Percentiles rank a stretch among this genome's conserved stretches.
These are phyloP conservation scores for Eristalis tenax DNA, from an alignment of 2,888 invertebrate species.

Conservation along the genomic window DNA sequence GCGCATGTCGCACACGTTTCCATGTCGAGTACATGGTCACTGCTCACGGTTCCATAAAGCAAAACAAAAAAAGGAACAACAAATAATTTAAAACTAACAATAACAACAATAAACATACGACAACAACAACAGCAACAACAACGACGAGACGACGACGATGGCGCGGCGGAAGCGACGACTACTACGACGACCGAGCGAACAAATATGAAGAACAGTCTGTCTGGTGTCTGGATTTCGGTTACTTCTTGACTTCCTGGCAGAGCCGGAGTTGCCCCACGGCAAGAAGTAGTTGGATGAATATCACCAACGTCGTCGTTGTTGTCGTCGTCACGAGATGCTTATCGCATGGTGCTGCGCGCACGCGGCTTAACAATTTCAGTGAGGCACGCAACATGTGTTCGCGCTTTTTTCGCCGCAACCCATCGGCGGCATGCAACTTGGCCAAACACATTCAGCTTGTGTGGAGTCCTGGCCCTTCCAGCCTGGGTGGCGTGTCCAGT, in stretches of 20 bases:
- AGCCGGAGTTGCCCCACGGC: slow-evolving; percentile 18
- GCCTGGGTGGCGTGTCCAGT: slow-evolving; percentile 68
- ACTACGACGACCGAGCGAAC: background rate
- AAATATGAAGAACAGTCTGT: slow-evolving; percentile 62
- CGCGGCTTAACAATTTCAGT: slow-evolving; percentile 68
- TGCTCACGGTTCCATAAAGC: slow-evolving; percentile 58
- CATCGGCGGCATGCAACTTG: background rate
- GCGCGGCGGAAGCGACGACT: background rate
- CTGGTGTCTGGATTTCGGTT: slow-evolving; percentile 69
- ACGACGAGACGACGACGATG: background rate
- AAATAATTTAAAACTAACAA: background rate
- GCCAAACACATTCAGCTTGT: background rate
- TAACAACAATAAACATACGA: background rate
- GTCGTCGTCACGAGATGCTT: slow-evolving; percentile 66
- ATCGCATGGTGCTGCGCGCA: slow-evolving; percentile 68
- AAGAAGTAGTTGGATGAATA: slow-evolving; percentile 51
- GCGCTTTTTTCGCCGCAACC: slow-evolving; percentile 41
- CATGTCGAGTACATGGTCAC: slow-evolving; percentile 51
- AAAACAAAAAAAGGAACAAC: slow-evolving; percentile 10
- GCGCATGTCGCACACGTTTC: slow-evolving; percentile 44
- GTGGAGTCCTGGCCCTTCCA: slow-evolving; percentile 10
- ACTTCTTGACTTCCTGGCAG: slow-evolving; percentile 46
- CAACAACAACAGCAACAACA: background rate
- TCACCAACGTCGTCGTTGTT: slow-evolving; percentile 66
- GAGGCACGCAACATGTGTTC: slow-evolving; percentile 69